These are phyloP conservation scores for Tanypteryx hageni DNA, from an alignment of 2,888 invertebrate species.

Conservation along the genomic window DNA sequence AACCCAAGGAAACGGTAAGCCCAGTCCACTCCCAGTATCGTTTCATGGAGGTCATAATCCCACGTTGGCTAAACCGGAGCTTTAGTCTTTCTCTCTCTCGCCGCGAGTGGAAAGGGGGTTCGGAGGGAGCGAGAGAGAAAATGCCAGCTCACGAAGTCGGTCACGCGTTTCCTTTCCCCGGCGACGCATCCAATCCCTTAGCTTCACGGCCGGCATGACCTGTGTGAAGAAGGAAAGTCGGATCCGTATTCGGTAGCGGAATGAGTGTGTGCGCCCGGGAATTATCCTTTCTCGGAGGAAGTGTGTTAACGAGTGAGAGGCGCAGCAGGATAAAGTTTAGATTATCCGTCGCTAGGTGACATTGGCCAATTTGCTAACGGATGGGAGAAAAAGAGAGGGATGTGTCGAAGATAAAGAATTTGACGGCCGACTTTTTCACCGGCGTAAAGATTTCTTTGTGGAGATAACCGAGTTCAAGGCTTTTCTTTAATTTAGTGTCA, in stretches of 20 bases:
- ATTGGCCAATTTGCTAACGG: background rate
- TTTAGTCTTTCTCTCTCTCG: background rate
- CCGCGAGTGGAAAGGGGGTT: background rate
- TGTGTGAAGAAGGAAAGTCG: slow-evolving; percentile 10
- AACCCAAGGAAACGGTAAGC: background rate
- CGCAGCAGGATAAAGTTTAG: background rate
- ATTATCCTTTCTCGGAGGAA: background rate
- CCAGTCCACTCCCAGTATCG: too few species aligned
- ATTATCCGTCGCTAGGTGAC: background rate
- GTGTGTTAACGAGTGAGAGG: background rate
- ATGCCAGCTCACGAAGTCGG: background rate
- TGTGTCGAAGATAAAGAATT: too few species aligned
- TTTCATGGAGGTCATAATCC: background rate
- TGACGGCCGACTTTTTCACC: too few species aligned
- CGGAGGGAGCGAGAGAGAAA: background rate
- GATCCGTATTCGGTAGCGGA: background rate
- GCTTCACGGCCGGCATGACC: background rate
- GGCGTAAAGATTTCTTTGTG: too few species aligned
- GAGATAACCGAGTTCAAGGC: too few species aligned
- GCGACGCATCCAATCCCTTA: background rate
- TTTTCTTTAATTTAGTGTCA: too few species aligned
- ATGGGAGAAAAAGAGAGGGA: background rate
- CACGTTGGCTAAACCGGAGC: background rate
- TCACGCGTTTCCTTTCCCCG: background rate
- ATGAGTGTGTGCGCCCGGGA: background rate